Percentiles rank a stretch among this genome's conserved stretches.
These are phyloP conservation scores for Opisthocomus hoazin DNA, from an alignment of 2,113 vertebrate species.

Conservation along the genomic window DNA sequence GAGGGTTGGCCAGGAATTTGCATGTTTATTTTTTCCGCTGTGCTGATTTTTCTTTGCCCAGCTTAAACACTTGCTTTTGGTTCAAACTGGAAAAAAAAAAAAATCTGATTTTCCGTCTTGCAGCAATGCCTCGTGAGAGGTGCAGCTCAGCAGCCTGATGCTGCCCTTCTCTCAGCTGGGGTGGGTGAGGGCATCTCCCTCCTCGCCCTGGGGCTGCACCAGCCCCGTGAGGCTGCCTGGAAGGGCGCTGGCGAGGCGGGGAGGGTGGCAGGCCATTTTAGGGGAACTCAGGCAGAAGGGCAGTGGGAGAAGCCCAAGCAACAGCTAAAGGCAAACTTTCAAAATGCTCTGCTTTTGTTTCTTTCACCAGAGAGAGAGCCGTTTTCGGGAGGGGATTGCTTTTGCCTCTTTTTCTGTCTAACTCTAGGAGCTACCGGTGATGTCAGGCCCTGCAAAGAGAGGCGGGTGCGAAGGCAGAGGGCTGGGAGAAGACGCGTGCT, in stretches of 20 bases:
- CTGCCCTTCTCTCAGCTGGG: neutral
- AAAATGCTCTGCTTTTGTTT: neutral
- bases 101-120: neutral
- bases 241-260: neutral
- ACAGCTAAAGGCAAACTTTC: neutral
- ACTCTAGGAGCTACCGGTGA: neutral
- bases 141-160: rapidly evolving
- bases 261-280: rapidly evolving
- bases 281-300: neutral
- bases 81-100: neutral
- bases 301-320: rapidly evolving
- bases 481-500: rapidly evolving
- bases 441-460: neutral
- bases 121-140: neutral
- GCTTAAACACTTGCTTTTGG: neutral
- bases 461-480: neutral
- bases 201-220: neutral
- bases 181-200: neutral
- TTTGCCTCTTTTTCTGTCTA: neutral
- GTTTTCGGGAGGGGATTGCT: neutral
- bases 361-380: neutral
- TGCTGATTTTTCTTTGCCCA: neutral
- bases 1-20: neutral
- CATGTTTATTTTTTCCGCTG: neutral
- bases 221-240: neutral